Base-by-base conservation (phyloP, 2,797 vertebrate genomes). In the Pseudochromis fuscus region DNA sequence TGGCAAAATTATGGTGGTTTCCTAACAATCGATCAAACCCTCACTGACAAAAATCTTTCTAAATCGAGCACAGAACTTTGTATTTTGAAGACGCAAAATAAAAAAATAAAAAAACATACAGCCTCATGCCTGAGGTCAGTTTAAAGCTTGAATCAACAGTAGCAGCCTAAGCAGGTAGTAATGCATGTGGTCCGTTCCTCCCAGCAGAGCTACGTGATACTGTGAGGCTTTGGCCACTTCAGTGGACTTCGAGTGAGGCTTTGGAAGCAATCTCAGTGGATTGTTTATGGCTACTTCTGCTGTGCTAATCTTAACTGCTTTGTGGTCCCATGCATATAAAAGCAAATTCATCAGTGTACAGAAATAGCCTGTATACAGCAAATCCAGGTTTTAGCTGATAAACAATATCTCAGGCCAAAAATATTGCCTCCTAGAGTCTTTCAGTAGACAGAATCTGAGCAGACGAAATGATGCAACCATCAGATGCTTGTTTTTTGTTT, bases 401-500 rank as follows among this genome's bases (percentile, higher is more conserved):
- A 75, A 70, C 57, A 51, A 12, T n/a, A 55, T 75, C 15, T 35
- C 48, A 3, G 23, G 31, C 57, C 50, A 67, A 66, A 62, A 70
- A 38, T 25, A 37, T 46, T 49, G 52, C 21, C 27, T 74, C 48
- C 48, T 21, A 38, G 11, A 67, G 68, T 40, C 27, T 72, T 74
- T 81, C 18, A 48, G 19, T 44, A 58, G 58, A 62, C 72, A 62
- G 45, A 72, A 71, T 73, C 72, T 33, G 40, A 81, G 45, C 25
- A 68, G 50, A 75, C 2, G 53, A 75, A 44, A 23, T 66, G 79
- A 72, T 45, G 81, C 46, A 75, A 79, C 31, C 48, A 67, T 83
- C 69, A 52, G 53, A 73, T 68, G 73, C 35, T 66, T 75, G 60
- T 72, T 71, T 70, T 78, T 72, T 71, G 61, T 84, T 84, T 82